These are phyloP conservation scores for Pseudochirops corinnae DNA, from an alignment of 2,797 vertebrate genomes.

Conservation along the genomic window DNA sequence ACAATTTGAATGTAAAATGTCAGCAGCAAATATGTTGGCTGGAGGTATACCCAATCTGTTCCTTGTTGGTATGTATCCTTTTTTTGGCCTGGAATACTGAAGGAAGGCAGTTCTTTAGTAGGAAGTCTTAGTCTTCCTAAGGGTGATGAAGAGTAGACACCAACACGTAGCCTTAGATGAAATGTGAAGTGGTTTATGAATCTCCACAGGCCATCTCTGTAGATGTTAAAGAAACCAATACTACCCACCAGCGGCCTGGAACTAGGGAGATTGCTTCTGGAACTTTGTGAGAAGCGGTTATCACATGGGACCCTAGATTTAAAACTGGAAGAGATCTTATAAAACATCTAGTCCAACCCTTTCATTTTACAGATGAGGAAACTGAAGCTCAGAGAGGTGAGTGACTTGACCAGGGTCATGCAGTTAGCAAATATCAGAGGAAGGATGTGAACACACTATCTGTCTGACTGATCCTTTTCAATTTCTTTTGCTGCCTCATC, in stretches of 20 bases:
- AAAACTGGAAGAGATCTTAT: background rate
- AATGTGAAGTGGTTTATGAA: background rate
- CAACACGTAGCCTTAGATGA: background rate
- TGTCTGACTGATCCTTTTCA: background rate
- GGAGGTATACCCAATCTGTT: background rate
- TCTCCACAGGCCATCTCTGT: background rate
- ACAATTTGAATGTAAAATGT: constrained; percentile 1
- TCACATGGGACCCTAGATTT: background rate
- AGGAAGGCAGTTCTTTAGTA: background rate
- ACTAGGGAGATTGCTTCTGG: background rate
- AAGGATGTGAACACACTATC: background rate
- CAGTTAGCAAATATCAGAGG: background rate
- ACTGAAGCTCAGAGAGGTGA: background rate
- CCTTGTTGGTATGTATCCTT: constrained; percentile 4
- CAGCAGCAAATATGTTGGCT: background rate
- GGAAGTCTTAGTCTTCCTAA: background rate
- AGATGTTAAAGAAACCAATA: background rate
- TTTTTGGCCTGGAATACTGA: background rate
- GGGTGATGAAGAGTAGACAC: background rate
- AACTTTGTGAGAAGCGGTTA: background rate
- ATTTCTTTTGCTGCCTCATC: background rate
- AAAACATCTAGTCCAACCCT: background rate
- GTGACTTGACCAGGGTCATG: background rate
- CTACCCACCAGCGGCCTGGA: too few relatives aligned
- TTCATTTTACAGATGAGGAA: background rate